These are phyloP conservation scores for Pandemis cinnamomeana DNA, from an alignment of 2,888 invertebrate species.

Conservation along the genomic window DNA sequence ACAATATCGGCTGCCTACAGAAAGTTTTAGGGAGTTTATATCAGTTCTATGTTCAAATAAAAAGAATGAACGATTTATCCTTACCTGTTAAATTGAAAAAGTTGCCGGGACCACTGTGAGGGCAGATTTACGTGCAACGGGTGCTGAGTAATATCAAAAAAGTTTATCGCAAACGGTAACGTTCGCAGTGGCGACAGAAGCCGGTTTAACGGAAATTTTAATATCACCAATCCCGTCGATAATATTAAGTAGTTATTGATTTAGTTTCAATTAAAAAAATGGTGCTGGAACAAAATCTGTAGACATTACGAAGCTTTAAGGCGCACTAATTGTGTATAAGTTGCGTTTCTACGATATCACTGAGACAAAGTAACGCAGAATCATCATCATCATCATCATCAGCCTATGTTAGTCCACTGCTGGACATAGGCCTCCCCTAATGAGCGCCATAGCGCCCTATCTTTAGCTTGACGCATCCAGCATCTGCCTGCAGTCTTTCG, in stretches of 20 bases:
- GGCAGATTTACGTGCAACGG: constrained; percentile 81
- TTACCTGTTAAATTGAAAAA: constrained; percentile 85
- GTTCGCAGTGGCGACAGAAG: constrained; percentile 52
- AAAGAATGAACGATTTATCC: constrained; percentile 84
- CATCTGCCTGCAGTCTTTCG: too few relatives aligned
- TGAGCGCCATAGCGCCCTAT: too few relatives aligned
- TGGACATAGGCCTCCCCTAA: too few relatives aligned
- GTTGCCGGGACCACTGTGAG: constrained; percentile 79
- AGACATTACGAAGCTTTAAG: neutral
- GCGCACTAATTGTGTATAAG: neutral
- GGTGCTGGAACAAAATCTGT: neutral
- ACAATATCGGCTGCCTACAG: constrained; percentile 65
- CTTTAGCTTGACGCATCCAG: too few relatives aligned
- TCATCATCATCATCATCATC: too few relatives aligned
- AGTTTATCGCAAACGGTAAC: constrained; percentile 75
- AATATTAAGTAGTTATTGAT: constrained; percentile 51
- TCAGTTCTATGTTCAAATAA: constrained; percentile 82
- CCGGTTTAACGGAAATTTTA: constrained; percentile 61
- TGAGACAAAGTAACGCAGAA: too few relatives aligned
- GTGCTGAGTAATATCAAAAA: constrained; percentile 82
- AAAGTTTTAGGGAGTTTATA: constrained; percentile 77
- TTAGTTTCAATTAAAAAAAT: neutral
- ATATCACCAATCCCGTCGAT: constrained; percentile 70
- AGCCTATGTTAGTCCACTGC: too few relatives aligned
- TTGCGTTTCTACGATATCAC: too few relatives aligned